Base-by-base conservation (phyloP, 2,113 vertebrate species). In the Phainopepla nitens region DNA sequence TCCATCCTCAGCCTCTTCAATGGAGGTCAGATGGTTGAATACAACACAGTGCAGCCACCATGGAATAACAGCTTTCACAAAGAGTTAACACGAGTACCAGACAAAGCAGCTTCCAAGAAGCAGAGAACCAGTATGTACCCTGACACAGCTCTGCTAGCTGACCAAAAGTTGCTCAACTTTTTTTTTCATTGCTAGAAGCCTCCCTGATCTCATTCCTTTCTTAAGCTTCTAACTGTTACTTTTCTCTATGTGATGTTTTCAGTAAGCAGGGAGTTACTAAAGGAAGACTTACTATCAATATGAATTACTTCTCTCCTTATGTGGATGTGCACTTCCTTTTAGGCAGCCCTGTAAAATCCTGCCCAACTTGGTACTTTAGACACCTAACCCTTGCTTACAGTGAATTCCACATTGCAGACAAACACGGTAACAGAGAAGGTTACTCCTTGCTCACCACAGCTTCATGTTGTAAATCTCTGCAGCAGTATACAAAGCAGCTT, bases 121-220 rank as follows among this genome's bases (percentile, higher is more conserved):
- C 24, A 41, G 0, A 1, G 45, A 81, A 65, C 19, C 1, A 1
- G 87, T 45, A 44, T 0, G 0, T 8, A 62, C 6, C 20, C 39
- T 31, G 7, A 58, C 25, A 11, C n/a, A 79, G 69, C 8, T 35
- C 29, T 5, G 0, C 29, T 15, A 56, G n/a, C n/a, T 61, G 29
- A 86, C 15, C 35, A 76, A 49, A 91, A 77, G 25, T 20, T 45
- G 21, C 61, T 78, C 28, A 25, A 21, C 16, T 6, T 35, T 71
- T 50, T 31, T 25, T 20, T 39, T 17, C 53, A 44, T 58, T 5
- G 0, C 13, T 41, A 41, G 35, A 82, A 69, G 45, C 24, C 39
- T 82, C 49, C 10, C 18, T 22, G 39, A 53, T 25, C 50, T 73
- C 2, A 0, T 12, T 54, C 28, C 33, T 41, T 54, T 39, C 33